Evolutionary conservation across 2,797 vertebrate species (phyloP).

Genomic region (Acanthurus lineatus): DNA sequence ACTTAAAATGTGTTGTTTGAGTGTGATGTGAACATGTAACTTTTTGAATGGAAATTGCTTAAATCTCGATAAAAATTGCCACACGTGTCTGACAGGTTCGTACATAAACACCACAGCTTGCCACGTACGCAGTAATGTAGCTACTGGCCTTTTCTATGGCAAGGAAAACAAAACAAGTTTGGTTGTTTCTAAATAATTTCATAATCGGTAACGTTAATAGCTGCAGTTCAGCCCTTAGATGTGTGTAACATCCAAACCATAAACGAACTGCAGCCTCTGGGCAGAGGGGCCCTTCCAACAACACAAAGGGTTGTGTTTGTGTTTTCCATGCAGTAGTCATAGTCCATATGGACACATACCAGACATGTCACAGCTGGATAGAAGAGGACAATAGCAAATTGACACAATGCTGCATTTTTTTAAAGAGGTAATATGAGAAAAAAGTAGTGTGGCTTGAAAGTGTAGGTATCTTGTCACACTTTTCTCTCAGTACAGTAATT

Average conservation of each 20-base stretch:
- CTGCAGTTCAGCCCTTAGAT: not conserved
- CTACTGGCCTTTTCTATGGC: not conserved
- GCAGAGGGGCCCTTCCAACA: slow-evolving; percentile 24
- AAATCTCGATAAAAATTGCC: not conserved
- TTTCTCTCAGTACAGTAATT: too few relatives aligned
- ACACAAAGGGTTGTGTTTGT: slow-evolving; percentile 45
- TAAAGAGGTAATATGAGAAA: not conserved
- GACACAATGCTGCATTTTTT: slow-evolving; percentile 8
- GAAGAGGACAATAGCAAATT: not conserved
- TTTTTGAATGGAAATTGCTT: not conserved
- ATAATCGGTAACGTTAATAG: not conserved
- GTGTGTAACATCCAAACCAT: not conserved
- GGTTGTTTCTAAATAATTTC: not conserved
- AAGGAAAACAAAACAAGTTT: not conserved
- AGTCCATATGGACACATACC: slow-evolving; percentile 38
- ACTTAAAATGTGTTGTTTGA: not conserved
- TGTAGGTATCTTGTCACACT: too few relatives aligned
- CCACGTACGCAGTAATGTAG: not conserved
- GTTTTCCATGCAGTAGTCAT: not conserved
- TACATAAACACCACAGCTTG: not conserved
- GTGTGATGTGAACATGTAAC: rapidly evolving
- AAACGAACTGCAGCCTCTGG: not conserved
- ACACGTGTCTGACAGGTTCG: too few relatives aligned
- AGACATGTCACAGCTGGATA: slow-evolving; percentile 37
- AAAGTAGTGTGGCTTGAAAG: too few relatives aligned